Conservation (phyloP, 2,888 invertebrate species). For the Chymomyza amoena region DNA sequence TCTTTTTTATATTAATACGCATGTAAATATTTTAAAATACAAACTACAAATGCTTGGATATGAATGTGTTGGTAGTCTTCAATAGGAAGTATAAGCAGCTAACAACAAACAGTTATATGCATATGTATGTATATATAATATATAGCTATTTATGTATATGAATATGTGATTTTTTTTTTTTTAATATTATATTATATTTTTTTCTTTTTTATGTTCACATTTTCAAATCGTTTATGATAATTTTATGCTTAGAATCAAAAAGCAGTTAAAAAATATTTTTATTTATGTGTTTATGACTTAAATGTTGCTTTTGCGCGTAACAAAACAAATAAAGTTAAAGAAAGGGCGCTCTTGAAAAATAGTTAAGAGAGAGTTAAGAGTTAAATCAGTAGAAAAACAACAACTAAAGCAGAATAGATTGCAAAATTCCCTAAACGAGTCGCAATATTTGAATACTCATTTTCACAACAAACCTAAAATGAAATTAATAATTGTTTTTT, state of each 20-base stretch:
- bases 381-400: constrained; percentile 8
- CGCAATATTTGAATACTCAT: constrained; percentile 66
- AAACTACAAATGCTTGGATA: constrained; percentile 64
- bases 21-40: constrained; percentile 59
- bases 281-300: constrained; percentile 14
- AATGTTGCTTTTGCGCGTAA: constrained; percentile 52
- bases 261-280: constrained; percentile 41
- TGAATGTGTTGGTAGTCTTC: constrained; percentile 65
- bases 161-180: constrained; percentile 35
- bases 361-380: neutral
- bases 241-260: constrained; percentile 40
- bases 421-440: constrained; percentile 78
- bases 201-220: neutral
- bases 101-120: constrained; percentile 65
- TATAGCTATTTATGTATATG: constrained; percentile 40
- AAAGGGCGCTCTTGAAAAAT: constrained; percentile 17
- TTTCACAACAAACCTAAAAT: constrained; percentile 34
- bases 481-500: constrained; percentile 6
- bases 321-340: constrained; percentile 17
- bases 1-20: constrained; percentile 23
- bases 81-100: constrained; percentile 72
- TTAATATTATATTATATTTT: constrained; percentile 27
- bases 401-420: constrained; percentile 36
- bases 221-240: constrained; percentile 3
- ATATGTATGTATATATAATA: constrained; percentile 35